Percentiles rank a stretch among this genome's conserved stretches.
phyloP scores from a whole-genome alignment of 2,888 invertebrate species.

The Tenodera sinensis region DNA sequence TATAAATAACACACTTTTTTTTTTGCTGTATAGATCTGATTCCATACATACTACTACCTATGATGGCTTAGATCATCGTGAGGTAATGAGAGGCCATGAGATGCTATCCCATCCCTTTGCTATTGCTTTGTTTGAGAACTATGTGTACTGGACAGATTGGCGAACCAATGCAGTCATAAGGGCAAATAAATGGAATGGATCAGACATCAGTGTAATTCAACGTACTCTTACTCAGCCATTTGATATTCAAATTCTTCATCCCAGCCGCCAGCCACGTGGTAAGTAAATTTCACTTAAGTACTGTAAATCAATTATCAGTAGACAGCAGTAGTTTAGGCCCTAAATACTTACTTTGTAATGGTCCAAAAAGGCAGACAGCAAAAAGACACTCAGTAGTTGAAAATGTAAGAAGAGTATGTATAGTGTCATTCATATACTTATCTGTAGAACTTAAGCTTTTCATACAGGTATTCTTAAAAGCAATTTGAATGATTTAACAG shows the following conservation, averaged over 20 bases:
- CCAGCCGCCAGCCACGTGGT: slow-evolving; percentile 66
- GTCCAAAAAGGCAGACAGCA: too few relatives aligned
- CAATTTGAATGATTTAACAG: too few relatives aligned
- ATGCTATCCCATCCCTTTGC: slow-evolving; percentile 85
- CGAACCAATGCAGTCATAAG: slow-evolving; percentile 78
- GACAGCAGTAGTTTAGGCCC: too few relatives aligned
- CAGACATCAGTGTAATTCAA: slow-evolving; percentile 73
- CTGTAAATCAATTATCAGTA: too few relatives aligned
- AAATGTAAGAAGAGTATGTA: too few relatives aligned
- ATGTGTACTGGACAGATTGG: slow-evolving; percentile 95
- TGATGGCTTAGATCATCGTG: slow-evolving; percentile 68
- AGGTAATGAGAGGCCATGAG: slow-evolving; percentile 68
- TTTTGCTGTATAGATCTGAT: slow-evolving; percentile 58
- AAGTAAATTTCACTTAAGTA: slow-evolving; percentile 18
- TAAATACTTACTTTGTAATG: too few relatives aligned
- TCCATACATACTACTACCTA: slow-evolving; percentile 82
- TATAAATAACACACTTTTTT: background rate
- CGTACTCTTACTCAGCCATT: slow-evolving; percentile 84
- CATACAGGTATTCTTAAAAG: too few relatives aligned
- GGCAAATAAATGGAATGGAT: slow-evolving; percentile 83
- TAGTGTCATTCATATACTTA: too few relatives aligned
- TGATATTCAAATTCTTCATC: slow-evolving; percentile 80
- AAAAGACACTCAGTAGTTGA: too few relatives aligned
- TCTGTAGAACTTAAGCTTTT: too few relatives aligned
- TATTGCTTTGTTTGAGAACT: slow-evolving; percentile 77